These are phyloP conservation scores for Elmis aenea DNA, from an alignment of 2,888 invertebrate species.

Conservation along the genomic window DNA sequence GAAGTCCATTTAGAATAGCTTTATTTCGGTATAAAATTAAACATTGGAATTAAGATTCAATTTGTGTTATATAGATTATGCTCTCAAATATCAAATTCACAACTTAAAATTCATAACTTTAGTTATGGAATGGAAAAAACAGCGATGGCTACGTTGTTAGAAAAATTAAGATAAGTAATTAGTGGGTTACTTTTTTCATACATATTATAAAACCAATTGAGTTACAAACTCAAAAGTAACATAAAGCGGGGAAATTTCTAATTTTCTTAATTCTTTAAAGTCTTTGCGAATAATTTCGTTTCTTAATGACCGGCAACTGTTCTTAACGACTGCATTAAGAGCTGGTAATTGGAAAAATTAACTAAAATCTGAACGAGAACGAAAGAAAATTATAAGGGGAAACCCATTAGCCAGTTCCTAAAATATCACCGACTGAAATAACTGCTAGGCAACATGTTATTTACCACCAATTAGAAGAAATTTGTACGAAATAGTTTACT, in stretches of 20 bases:
- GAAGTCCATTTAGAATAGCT: too few relatives aligned
- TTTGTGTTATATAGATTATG: too few relatives aligned
- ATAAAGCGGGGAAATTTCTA: constrained; percentile 25
- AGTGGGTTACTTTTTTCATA: too few relatives aligned
- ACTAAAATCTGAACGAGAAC: constrained; percentile 28
- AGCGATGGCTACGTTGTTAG: too few relatives aligned
- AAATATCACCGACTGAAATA: constrained; percentile 25
- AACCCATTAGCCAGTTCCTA: constrained; percentile 28
- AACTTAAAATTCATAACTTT: too few relatives aligned
- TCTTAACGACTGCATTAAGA: constrained; percentile 36
- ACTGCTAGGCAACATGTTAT: constrained; percentile 16
- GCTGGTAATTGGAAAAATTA: constrained; percentile 37
- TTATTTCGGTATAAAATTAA: too few relatives aligned
- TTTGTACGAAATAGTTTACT: constrained; percentile 17
- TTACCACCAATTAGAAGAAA: constrained; percentile 26
- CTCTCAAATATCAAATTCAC: too few relatives aligned
- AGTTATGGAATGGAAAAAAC: too few relatives aligned
- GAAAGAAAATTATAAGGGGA: constrained; percentile 28
- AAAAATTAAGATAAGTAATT: too few relatives aligned
- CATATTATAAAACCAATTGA: too few relatives aligned
- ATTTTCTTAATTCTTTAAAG: constrained; percentile 29
- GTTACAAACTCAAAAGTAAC: too few relatives aligned
- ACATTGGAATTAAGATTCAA: too few relatives aligned
- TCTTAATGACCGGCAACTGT: constrained; percentile 37
- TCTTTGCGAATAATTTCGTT: constrained; percentile 28